phyloP scores from a whole-genome alignment of 2,797 vertebrate species.

The Myripristis murdjan region DNA sequence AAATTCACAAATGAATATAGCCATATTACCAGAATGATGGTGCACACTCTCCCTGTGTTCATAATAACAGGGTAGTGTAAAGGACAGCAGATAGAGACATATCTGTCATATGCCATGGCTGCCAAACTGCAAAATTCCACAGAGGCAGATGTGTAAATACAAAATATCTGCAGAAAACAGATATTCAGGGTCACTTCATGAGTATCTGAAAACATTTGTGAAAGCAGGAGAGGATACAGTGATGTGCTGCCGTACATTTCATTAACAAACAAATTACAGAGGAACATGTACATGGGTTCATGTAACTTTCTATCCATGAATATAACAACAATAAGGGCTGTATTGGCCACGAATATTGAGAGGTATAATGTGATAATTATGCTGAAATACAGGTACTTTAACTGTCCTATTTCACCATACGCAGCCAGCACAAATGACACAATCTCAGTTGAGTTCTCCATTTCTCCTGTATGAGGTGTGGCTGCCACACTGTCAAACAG shows the following conservation, averaged over 20 bases:
- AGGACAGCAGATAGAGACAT: slow-evolving; percentile 55
- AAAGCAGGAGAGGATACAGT: slow-evolving; percentile 51
- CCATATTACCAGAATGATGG: slow-evolving; percentile 46
- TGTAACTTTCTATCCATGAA: slow-evolving; percentile 60
- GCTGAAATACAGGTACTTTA: slow-evolving; percentile 39
- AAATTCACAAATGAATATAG: slow-evolving; percentile 24
- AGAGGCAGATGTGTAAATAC: slow-evolving; percentile 53
- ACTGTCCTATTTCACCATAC: slow-evolving; percentile 41
- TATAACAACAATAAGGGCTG: slow-evolving; percentile 54
- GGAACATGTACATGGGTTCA: slow-evolving; percentile 73
- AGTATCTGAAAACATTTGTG: slow-evolving; percentile 59
- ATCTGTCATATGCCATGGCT: slow-evolving; percentile 71
- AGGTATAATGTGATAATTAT: slow-evolving; percentile 43
- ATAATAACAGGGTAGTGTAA: slow-evolving; percentile 58
- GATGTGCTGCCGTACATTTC: slow-evolving; percentile 53
- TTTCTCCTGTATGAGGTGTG: slow-evolving; percentile 12
- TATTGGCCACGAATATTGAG: slow-evolving; percentile 36
- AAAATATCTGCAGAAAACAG: slow-evolving; percentile 70
- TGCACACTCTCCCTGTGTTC: slow-evolving; percentile 32
- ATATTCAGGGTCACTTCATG: slow-evolving; percentile 48
- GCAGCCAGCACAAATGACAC: slow-evolving; percentile 54
- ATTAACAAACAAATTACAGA: slow-evolving; percentile 66
- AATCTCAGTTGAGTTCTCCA: slow-evolving; percentile 65
- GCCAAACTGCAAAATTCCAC: slow-evolving; percentile 68
- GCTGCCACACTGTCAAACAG: background rate